These are phyloP conservation scores for Brachionus calyciflorus DNA, from an alignment of 1,140 invertebrate species.

Conservation along the genomic window DNA sequence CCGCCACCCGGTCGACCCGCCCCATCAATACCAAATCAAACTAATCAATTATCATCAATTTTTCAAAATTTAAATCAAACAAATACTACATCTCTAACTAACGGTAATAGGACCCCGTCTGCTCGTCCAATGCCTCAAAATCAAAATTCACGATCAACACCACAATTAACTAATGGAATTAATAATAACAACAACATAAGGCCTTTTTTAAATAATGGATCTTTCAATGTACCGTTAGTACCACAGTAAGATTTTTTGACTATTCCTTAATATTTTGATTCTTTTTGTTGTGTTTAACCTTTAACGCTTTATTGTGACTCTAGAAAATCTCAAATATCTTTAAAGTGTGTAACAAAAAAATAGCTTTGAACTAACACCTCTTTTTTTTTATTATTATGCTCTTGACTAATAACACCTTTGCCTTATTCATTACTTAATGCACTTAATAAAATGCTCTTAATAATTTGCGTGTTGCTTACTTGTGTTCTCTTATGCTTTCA, in stretches of 20 bases:
- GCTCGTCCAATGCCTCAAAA: slow-evolving; percentile 15
- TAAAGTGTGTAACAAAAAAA: slow-evolving; percentile 30
- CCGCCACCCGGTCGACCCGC: too few relatives aligned
- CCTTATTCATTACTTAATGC: neutral
- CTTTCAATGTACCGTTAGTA: slow-evolving; percentile 17
- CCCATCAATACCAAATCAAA: neutral
- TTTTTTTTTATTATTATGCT: too few relatives aligned
- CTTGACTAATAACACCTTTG: neutral
- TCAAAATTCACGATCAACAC: neutral
- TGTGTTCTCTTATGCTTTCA: neutral
- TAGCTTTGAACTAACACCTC: too few relatives aligned
- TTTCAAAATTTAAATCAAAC: neutral
- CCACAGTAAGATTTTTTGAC: slow-evolving; percentile 26
- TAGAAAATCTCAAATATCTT: neutral
- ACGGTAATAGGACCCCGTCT: neutral
- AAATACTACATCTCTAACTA: neutral
- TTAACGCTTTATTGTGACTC: neutral
- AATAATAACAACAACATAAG: too few relatives aligned
- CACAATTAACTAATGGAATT: too few relatives aligned
- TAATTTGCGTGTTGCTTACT: too few relatives aligned
- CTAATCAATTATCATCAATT: too few relatives aligned
- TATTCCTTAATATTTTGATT: neutral
- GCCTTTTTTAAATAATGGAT: slow-evolving; percentile 16
- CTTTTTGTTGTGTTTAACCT: neutral
- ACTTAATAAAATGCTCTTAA: slow-evolving; percentile 4